Conservation (phyloP, 2,797 vertebrate species). For the Fundulus diaphanus region DNA sequence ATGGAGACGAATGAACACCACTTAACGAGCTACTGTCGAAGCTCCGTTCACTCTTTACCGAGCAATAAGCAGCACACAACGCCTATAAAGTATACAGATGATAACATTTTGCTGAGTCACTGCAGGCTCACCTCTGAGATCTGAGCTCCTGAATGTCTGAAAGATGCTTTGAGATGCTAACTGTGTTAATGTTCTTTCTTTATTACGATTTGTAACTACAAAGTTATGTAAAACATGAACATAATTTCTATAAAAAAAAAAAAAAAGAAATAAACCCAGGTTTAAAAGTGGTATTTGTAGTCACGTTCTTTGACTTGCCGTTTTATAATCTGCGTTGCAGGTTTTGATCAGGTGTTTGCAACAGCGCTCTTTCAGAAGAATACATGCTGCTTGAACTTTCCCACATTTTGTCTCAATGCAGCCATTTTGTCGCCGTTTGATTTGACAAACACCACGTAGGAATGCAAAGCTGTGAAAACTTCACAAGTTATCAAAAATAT, state of each 20-base stretch:
- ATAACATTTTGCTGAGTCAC: conserved; percentile 75
- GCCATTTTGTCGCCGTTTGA: neutral
- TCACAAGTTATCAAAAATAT: neutral
- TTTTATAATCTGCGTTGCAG: neutral
- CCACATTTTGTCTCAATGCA: neutral
- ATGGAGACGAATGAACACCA: conserved; percentile 56
- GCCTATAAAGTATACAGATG: conserved; percentile 54
- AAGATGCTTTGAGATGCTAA: conserved; percentile 74
- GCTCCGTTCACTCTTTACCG: conserved; percentile 40
- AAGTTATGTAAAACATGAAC: conserved; percentile 78
- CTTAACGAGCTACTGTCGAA: conserved; percentile 44
- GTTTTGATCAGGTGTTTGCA: neutral
- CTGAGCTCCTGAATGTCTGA: conserved; percentile 62
- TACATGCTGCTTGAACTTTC: neutral
- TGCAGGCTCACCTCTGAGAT: conserved; percentile 63
- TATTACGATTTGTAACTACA: conserved; percentile 80
- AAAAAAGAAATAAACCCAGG: conserved; percentile 59
- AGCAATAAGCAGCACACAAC: conserved; percentile 56
- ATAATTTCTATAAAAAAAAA: conserved; percentile 86
- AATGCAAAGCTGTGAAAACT: neutral
- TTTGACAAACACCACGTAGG: neutral
- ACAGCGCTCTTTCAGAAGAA: neutral
- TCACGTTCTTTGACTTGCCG: conserved; percentile 20
- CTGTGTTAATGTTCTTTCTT: conserved; percentile 79
- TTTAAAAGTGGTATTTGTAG: conserved; percentile 71